Evolutionary conservation across 2,113 vertebrate genomes (phyloP).

Genomic region (Theristicus caerulescens): DNA sequence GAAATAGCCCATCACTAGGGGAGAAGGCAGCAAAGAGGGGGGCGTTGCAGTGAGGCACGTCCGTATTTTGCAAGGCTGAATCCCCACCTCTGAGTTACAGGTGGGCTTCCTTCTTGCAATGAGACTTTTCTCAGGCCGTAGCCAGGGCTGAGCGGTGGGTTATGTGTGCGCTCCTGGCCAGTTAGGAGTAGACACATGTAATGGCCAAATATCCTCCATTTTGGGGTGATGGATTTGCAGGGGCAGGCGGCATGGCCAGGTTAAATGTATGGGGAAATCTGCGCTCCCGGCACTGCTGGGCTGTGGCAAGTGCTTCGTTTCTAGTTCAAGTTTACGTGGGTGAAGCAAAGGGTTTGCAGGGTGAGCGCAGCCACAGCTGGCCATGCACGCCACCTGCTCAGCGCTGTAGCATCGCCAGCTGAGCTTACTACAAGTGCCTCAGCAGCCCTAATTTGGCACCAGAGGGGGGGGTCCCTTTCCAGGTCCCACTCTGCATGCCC

Average conservation of each 20-base stretch:
- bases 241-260: accelerated
- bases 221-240: not conserved
- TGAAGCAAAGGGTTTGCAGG: not conserved
- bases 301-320: accelerated
- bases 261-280: not conserved
- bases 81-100: not conserved
- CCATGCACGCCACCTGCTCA: not conserved
- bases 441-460: constrained; percentile 9
- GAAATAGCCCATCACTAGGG: not conserved
- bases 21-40: not conserved
- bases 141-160: not conserved
- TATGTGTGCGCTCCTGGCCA: not conserved
- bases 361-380: not conserved
- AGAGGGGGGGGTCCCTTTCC: not conserved
- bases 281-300: not conserved
- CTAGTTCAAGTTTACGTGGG: accelerated
- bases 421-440: not conserved
- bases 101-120: not conserved
- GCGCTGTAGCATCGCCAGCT: not conserved
- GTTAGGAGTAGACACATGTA: accelerated
- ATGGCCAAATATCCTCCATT: not conserved
- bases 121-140: not conserved
- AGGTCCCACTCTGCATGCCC: not conserved
- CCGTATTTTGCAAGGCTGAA: not conserved
- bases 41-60: not conserved